These are phyloP conservation scores for Oscheius sp. DNA, from an alignment of 2,888 invertebrate species.

Conservation along the genomic window DNA sequence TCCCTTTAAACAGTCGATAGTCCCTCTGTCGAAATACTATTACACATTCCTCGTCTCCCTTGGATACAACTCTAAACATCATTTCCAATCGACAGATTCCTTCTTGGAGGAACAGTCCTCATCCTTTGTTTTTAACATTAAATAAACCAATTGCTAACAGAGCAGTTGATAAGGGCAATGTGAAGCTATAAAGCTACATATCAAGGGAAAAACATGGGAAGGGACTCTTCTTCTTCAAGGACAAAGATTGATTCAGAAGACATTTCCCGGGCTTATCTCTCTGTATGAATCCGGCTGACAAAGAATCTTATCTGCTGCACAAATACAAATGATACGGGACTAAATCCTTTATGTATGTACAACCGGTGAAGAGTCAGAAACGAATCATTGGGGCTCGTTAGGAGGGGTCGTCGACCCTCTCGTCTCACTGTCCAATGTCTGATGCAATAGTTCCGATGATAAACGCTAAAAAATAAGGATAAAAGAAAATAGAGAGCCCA, in stretches of 20 bases:
- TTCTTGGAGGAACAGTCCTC: too few relatives aligned
- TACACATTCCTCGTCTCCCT: too few relatives aligned
- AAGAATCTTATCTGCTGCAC: not conserved
- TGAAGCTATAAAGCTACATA: not conserved
- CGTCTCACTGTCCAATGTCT: not conserved
- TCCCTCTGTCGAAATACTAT: too few relatives aligned
- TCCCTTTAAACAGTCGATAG: too few relatives aligned
- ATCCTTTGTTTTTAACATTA: too few relatives aligned
- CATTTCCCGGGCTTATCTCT: not conserved
- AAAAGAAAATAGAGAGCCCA: not conserved
- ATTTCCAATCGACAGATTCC: not conserved
- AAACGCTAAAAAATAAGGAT: not conserved
- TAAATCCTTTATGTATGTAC: not conserved
- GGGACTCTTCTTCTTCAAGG: not conserved
- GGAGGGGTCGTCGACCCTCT: not conserved
- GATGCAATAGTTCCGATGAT: not conserved
- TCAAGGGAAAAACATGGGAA: not conserved
- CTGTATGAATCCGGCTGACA: not conserved
- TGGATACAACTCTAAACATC: too few relatives aligned
- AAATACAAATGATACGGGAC: constrained; percentile 1
- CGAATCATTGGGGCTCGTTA: not conserved
- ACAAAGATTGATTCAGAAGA: not conserved
- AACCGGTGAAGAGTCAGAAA: not conserved
- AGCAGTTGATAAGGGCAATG: too few relatives aligned
- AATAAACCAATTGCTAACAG: too few relatives aligned